Evolutionary conservation across 2,797 vertebrate genomes (phyloP), one percentile per base, ranked within the genome.

Genomic region (Epinephelus awoara): DNA sequence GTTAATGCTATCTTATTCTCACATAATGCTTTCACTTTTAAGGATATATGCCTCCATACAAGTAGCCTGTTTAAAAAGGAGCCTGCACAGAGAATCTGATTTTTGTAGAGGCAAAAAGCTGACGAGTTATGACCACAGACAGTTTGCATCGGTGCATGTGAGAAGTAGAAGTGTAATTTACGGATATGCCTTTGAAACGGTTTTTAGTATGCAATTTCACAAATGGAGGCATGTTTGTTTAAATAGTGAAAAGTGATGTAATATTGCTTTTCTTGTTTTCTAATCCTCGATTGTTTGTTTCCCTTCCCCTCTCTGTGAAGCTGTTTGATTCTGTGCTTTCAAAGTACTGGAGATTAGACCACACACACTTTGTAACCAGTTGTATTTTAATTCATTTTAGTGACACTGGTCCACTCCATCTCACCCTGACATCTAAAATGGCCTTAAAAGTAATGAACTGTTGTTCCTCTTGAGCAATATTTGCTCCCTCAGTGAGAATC

Each of bases 381-480:
- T 94, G 79, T 84, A 90, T 95, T 67, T 89, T 76, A 82, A 91
- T 80, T 93, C 87, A 94, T 94, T 94, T 95, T 91, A 95, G 85
- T 92, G 84, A 92, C 91, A 91, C 93, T 86, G 95, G 88, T 95
- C 92, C n/a, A n/a, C n/a, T 95, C 85, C 94, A 94, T 96, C 68
- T 92, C 92, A 88, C 77, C 84, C 88, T 85, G 94, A 95, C 96
- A 93, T 91, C 80, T 79, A 85, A 89, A 97, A 97, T 93, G 95
- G 97, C 97, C 97, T 98, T 98, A 97, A 97, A 95, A 93, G 94
- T 96, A 94, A 95, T 93, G 94, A 94, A 93, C 94, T 91, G 92
- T 94, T 93, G 95, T 96, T 96, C 85, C 94, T 96, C 95, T 95
- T 96, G 96, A 96, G 96, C 96, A 97, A 97, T 97, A 97, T 98